Evolutionary conservation across 2,797 vertebrate genomes (phyloP), one percentile per base, ranked within the genome.

Genomic region (Paedocypris micromegethes): DNA sequence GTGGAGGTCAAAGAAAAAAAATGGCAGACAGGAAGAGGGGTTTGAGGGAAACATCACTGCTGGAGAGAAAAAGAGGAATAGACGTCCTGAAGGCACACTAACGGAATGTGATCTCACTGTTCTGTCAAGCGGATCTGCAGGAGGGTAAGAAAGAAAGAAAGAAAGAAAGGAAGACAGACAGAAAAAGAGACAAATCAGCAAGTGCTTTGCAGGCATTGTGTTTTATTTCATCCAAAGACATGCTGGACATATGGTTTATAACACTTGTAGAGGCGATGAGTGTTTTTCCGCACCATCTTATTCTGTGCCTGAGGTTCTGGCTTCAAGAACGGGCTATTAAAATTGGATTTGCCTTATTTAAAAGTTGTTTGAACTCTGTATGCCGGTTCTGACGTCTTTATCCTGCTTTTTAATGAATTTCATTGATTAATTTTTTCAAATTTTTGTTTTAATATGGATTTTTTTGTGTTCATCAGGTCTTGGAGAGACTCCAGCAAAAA

Each of bases 401-500:
- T 23, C 23, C 23, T 23, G 23, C 23, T 23, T 1, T 23, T 23
- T 23, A 23, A 23, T 23, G 23, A 23, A 23, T 23, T 23, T 23
- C 23, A 23, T 23, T 23, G 23, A 23, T 23, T 23, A 23, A 23
- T 23, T 23, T 23, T 23, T 23, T 23, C 1, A 1, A 23, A 3
- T 6, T 9, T 47, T 3, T 48, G 8, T 56, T 58, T 68, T 48
- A 50, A 41, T 72, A 46, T 65, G 64, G 56, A 39, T 6, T 3
- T 66, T 43, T 72, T 9, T 76, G 67, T 80, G 56, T 76, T 62
- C 58, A 23, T 55, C 4, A 98, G 96, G 95, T 97, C 75, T 88
- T 98, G 76, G 93, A 98, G 81, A 86, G 93, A 72, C 84, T 98
- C 66, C 94, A 94, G 82, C 92, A 93, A 77, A 90, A 88, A 77